Base-by-base conservation (phyloP, 2,797 vertebrate genomes). In the Tauraco hartlaubi region DNA sequence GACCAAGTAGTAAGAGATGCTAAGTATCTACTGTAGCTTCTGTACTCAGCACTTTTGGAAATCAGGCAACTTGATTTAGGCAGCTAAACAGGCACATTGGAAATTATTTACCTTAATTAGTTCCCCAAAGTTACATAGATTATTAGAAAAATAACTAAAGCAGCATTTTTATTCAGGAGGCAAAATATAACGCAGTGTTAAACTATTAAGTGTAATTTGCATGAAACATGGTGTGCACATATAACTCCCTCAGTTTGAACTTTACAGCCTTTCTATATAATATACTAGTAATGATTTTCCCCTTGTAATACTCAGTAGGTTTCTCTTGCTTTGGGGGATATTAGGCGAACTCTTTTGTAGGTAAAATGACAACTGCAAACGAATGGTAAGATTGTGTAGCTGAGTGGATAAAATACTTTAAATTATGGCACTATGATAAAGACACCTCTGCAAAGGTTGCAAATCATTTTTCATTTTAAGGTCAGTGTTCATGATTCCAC, bases 111-210 rank as follows among this genome's bases (percentile, higher is more conserved):
- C 62, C 56, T 93, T 96, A 95, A 94, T 94, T 88, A 94, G 79
- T 49, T 96, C 90, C 94, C 93, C 62, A 72, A 95, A 85, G 90
- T 96, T 92, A 92, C 79, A 85, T 13, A 81, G 95, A 94, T 95
- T 91, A 96, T 92, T 91, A 92, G 91, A 94, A 95, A 95, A 95
- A 95, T 88, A 94, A 93, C 93, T 91, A 93, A 93, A 95, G 92
- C 62, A 83, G 82, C 76, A 55, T 62, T 97, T 97, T 91, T 90
- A 75, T 92, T 90, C 92, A 86, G 83, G 54, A 95, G 39, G 66
- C 79, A 88, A 95, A 96, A 95, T 64, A 73, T 54, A 92, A 94
- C 58, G 83, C 73, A 72, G 82, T 48, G 39, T 96, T 95, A 94
- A 96, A 95, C 88, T 75, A 81, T 88, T 95, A 94, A 88, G 54